Evolutionary conservation across 64 coral and sea anemone species (phyloP).

Genomic region (Porites australiensis): DNA sequence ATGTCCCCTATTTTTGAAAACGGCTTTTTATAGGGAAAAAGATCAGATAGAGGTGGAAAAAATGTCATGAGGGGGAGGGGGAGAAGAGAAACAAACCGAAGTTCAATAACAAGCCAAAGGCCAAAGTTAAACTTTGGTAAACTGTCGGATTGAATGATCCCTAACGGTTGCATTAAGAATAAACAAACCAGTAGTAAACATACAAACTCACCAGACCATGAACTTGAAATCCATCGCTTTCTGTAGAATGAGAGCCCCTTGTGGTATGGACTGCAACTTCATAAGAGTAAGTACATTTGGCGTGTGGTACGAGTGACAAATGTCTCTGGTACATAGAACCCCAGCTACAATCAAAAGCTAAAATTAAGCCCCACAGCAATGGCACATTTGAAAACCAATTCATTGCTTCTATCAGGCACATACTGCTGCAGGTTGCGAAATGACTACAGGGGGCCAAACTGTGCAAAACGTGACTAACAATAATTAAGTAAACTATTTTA

Average conservation of each 20-base stretch:
- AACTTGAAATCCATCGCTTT: constrained; percentile 71
- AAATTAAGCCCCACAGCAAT: neutral
- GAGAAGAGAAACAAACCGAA: too few relatives aligned
- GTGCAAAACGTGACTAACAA: neutral
- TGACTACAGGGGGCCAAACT: neutral
- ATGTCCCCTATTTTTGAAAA: too few relatives aligned
- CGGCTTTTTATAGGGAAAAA: too few relatives aligned
- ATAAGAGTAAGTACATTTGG: constrained; percentile 70
- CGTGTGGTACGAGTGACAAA: constrained; percentile 28
- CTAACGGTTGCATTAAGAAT: too few relatives aligned
- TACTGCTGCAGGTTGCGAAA: neutral
- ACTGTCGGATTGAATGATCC: too few relatives aligned
- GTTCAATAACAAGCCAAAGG: too few relatives aligned
- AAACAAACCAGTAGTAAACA: too few relatives aligned
- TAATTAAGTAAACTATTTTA: neutral
- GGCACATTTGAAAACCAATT: neutral
- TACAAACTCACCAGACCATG: constrained; percentile 69
- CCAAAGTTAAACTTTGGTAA: too few relatives aligned
- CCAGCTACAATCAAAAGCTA: neutral
- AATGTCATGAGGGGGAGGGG: too few relatives aligned
- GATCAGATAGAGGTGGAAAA: too few relatives aligned
- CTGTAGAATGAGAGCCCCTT: constrained; percentile 73
- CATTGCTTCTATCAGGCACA: neutral
- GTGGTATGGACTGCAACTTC: constrained; percentile 77
- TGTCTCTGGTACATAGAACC: neutral